phyloP scores from a whole-genome alignment of 2,113 vertebrate genomes.

The Dendropsophus ebraccatus region DNA sequence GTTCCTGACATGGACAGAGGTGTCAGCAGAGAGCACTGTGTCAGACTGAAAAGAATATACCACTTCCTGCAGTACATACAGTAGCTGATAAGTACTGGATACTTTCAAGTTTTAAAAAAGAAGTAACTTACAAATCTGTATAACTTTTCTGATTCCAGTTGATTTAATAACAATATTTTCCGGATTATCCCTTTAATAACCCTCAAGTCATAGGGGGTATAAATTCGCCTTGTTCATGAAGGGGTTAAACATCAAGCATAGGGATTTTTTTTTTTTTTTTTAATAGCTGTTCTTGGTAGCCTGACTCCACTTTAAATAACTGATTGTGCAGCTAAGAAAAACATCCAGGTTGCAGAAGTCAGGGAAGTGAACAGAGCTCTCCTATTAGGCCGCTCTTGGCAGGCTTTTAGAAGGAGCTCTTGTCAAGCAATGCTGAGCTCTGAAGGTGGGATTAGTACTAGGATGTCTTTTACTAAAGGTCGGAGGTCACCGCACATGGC shows the following conservation, averaged over 20 bases:
- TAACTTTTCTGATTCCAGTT: too few species aligned
- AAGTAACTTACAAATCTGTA: too few species aligned
- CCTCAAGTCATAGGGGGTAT: not conserved
- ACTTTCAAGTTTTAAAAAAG: too few species aligned
- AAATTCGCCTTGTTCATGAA: not conserved
- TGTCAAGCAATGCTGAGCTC: conserved; percentile 29
- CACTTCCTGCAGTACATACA: too few species aligned
- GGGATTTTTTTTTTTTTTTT: too few species aligned
- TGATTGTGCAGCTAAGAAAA: conserved; percentile 35
- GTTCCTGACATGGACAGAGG: too few species aligned
- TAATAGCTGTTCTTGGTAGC: conserved; percentile 27
- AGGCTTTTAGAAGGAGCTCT: conserved; percentile 52
- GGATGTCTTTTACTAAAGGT: conserved; percentile 48
- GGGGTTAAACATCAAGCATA: not conserved
- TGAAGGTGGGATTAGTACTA: conserved; percentile 49
- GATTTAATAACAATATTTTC: too few species aligned
- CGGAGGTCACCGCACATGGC: conserved; percentile 48
- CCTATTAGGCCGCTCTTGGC: conserved; percentile 51
- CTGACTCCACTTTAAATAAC: conserved; percentile 25
- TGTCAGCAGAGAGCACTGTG: too few species aligned
- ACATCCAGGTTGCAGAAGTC: conserved; percentile 37
- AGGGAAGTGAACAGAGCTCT: conserved; percentile 12
- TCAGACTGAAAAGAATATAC: too few species aligned
- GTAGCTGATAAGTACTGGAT: too few species aligned
- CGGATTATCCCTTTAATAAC: too few species aligned